Evolutionary conservation across 2,797 vertebrate genomes (phyloP).

Genomic region (Anniella stebbinsi): DNA sequence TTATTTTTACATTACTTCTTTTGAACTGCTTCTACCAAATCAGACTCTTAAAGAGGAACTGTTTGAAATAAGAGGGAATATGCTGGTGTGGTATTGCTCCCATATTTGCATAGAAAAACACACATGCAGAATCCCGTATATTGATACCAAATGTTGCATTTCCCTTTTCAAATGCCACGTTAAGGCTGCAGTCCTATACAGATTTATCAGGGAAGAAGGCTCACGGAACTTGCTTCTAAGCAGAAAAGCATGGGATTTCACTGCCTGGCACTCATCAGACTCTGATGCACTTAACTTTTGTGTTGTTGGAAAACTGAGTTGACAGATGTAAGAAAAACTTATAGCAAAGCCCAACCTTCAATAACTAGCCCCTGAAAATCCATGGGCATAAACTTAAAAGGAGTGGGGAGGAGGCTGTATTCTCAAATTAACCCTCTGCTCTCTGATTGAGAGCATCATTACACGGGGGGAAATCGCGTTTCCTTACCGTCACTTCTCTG

Average conservation of each 20-base stretch:
- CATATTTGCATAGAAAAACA: background rate
- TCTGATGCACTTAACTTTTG: background rate
- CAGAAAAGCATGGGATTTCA: background rate
- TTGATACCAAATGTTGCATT: background rate
- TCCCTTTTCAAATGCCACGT: background rate
- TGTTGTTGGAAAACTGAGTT: background rate
- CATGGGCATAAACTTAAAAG: background rate
- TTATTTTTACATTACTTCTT: background rate
- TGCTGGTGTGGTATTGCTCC: background rate
- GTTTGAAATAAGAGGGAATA: background rate
- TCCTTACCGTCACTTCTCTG: too few relatives aligned
- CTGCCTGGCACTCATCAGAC: background rate
- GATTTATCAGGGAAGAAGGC: background rate
- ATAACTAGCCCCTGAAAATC: background rate
- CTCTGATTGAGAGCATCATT: too few relatives aligned
- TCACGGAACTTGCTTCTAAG: background rate
- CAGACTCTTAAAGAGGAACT: background rate
- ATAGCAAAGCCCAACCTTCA: background rate
- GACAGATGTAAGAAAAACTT: background rate
- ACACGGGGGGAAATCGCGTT: too few relatives aligned
- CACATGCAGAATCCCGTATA: background rate
- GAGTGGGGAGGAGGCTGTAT: too few relatives aligned
- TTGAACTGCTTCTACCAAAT: background rate
- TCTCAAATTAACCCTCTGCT: background rate
- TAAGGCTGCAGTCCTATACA: background rate